Conservation (phyloP, 2,888 invertebrate genomes). For the Theodoxus fluviatilis region DNA sequence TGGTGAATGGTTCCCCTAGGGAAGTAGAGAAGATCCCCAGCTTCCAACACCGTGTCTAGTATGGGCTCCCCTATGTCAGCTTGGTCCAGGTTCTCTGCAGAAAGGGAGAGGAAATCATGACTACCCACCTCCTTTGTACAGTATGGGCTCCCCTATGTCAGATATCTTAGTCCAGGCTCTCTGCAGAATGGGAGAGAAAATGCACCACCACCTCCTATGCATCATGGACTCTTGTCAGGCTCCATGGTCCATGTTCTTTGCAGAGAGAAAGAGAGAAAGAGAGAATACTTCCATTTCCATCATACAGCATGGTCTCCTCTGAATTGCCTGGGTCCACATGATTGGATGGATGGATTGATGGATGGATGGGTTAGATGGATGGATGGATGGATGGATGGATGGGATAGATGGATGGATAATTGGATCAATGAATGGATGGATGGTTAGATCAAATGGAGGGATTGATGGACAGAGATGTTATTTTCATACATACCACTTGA, state of each 20-base stretch:
- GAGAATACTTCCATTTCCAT: too few relatives aligned
- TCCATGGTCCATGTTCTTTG: conserved; percentile 66
- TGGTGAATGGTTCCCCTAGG: conserved; percentile 74
- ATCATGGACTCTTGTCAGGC: conserved; percentile 77
- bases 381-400: too few relatives aligned
- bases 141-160: conserved; percentile 78
- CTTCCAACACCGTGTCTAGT: conserved; percentile 79
- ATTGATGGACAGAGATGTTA: background rate
- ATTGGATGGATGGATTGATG: too few relatives aligned
- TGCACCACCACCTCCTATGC: conserved; percentile 51
- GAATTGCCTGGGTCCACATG: too few relatives aligned
- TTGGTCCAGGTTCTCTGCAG: conserved; percentile 65
- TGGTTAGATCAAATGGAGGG: too few relatives aligned
- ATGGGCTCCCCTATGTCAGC: conserved; percentile 80
- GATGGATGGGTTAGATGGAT: too few relatives aligned
- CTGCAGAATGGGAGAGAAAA: conserved; percentile 41
- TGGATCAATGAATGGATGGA: too few relatives aligned
- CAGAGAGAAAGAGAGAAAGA: too few relatives aligned
- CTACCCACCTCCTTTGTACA: conserved; percentile 73
- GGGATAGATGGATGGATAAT: too few relatives aligned
- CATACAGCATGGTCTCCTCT: too few relatives aligned
- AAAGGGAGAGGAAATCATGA: background rate
- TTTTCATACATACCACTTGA: conserved; percentile 78
- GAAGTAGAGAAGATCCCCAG: conserved; percentile 92
- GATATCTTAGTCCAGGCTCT: conserved; percentile 67